These are phyloP conservation scores for Tortricodes alternella DNA, from an alignment of 2,888 invertebrate species.

Conservation along the genomic window DNA sequence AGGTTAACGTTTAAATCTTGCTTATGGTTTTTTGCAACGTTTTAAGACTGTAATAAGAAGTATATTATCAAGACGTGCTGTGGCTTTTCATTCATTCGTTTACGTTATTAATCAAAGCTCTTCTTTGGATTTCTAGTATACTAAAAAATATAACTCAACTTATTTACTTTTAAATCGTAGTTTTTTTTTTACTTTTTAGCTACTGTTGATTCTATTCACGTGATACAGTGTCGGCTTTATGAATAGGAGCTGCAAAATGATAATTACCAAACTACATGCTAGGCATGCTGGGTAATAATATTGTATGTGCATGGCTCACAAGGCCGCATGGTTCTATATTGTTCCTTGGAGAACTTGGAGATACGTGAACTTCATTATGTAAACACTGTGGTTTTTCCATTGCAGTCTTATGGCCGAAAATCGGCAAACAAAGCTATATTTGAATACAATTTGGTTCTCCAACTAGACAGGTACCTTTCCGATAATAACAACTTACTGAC, in stretches of 20 bases:
- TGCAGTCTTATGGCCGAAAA: not conserved
- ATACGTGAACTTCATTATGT: no score
- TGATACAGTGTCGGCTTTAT: slow-evolving; percentile 44
- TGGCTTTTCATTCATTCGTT: not conserved
- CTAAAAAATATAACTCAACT: not conserved
- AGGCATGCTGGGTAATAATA: slow-evolving; percentile 37
- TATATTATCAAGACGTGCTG: not conserved
- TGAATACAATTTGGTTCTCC: slow-evolving; percentile 1
- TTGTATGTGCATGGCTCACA: not conserved
- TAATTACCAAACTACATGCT: slow-evolving; percentile 63
- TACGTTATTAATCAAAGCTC: not conserved
- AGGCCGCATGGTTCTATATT: no score
- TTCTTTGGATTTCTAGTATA: not conserved
- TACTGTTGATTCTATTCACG: no score
- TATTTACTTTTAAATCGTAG: no score
- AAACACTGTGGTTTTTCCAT: not conserved
- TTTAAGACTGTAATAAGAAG: slow-evolving; percentile 2
- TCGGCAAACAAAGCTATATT: not conserved
- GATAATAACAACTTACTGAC: not conserved
- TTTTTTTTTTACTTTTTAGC: no score
- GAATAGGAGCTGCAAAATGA: slow-evolving; percentile 56
- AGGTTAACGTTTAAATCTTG: slow-evolving; percentile 9
- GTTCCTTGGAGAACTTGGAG: no score
- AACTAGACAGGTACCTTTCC: not conserved
- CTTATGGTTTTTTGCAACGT: slow-evolving; percentile 7